Percentiles rank a stretch among this genome's conserved stretches.
These are phyloP conservation scores for Labeo rohita DNA, from an alignment of 2,113 vertebrate genomes.

Conservation along the genomic window DNA sequence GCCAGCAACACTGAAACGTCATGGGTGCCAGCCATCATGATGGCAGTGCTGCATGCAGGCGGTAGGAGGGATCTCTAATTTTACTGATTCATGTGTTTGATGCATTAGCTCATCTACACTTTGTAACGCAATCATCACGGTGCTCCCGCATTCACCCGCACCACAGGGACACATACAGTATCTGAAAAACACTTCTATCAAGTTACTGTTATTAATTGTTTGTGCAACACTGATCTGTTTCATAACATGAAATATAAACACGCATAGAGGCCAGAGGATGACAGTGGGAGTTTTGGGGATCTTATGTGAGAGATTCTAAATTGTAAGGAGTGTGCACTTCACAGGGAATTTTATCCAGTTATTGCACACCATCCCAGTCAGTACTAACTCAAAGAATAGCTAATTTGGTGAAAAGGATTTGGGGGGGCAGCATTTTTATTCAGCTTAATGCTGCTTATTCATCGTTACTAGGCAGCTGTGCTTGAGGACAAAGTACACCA, in stretches of 20 bases:
- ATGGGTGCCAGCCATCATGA: constrained; percentile 85
- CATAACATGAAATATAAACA: neutral
- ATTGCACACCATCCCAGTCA: neutral
- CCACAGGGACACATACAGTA: neutral
- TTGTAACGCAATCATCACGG: neutral
- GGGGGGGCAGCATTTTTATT: neutral
- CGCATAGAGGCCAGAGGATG: neutral
- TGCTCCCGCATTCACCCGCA: neutral
- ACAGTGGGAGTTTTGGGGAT: neutral
- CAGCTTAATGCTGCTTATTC: neutral
- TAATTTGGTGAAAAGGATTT: neutral
- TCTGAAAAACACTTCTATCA: constrained; percentile 29
- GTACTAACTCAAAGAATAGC: neutral
- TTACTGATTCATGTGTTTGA: neutral
- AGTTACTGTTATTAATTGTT: constrained; percentile 2
- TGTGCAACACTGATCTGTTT: constrained; percentile 8
- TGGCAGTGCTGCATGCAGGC: constrained; percentile 77
- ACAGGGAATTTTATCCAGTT: neutral
- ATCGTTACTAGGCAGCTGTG: constrained; percentile 4
- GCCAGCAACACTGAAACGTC: constrained; percentile 83
- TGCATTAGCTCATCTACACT: neutral
- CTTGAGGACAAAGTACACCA: neutral
- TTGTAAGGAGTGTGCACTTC: neutral
- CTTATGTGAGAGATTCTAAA: neutral
- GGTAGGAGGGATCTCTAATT: constrained; percentile 70